Evolutionary conservation across 2,113 vertebrate species (phyloP).

Genomic region (Oxygymnocypris stewartii): DNA sequence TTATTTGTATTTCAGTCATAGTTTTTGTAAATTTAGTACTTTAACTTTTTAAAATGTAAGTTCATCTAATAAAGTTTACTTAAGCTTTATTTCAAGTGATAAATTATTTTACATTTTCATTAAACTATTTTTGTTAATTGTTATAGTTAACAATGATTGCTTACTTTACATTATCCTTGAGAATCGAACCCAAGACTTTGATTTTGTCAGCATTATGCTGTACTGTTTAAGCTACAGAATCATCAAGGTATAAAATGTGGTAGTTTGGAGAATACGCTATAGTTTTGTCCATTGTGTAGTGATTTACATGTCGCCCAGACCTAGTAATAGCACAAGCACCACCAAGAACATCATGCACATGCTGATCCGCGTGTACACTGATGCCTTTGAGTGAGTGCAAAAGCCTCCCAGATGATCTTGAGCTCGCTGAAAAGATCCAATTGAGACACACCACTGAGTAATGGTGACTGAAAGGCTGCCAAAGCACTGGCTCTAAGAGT

Average conservation of each 20-base stretch:
- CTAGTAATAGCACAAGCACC: neutral
- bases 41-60: neutral
- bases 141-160: neutral
- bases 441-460: conserved; percentile 42
- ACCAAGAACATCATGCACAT: conserved; percentile 16
- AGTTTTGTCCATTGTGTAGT: neutral
- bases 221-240: neutral
- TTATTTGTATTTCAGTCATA: neutral
- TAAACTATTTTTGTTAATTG: neutral
- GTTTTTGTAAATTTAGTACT: neutral
- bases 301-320: neutral
- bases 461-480: conserved; percentile 52
- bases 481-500: conserved; percentile 36
- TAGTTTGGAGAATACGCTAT: neutral
- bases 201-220: neutral
- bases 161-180: neutral
- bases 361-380: conserved; percentile 12
- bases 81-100: neutral
- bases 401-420: conserved; percentile 49
- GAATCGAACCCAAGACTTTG: neutral
- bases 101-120: neutral
- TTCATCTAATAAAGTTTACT: neutral
- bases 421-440: conserved; percentile 41
- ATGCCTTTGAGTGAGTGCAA: conserved; percentile 35
- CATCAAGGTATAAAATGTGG: neutral